Conservation (phyloP, 2,113 vertebrate genomes). For the Oryzias melastigma region DNA sequence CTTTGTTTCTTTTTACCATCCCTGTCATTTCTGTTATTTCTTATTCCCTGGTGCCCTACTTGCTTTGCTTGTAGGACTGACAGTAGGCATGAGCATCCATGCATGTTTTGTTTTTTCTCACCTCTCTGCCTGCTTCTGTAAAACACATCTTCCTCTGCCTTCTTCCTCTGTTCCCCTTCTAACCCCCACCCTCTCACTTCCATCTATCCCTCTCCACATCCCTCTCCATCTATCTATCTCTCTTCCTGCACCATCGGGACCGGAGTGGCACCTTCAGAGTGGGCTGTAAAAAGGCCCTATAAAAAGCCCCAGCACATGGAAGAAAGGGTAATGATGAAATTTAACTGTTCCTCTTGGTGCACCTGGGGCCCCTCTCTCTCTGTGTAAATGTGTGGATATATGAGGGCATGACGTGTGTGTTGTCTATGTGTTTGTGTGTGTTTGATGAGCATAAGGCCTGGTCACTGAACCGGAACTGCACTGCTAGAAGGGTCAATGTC, state of each 20-base stretch:
- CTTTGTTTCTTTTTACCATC: constrained; percentile 22
- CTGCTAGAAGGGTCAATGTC: constrained; percentile 76
- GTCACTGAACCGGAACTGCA: constrained; percentile 77
- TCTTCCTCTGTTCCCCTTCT: constrained; percentile 11
- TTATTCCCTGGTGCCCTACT: constrained; percentile 55
- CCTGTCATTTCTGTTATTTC: constrained; percentile 54
- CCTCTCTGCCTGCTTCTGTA: constrained; percentile 16
- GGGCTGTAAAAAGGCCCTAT: constrained; percentile 77
- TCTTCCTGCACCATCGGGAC: constrained; percentile 69
- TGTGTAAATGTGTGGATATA: constrained; percentile 49
- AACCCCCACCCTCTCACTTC: constrained; percentile 33
- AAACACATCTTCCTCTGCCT: constrained; percentile 37
- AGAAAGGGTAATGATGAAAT: constrained; percentile 85
- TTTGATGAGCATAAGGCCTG: constrained; percentile 57
- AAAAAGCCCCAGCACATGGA: constrained; percentile 77
- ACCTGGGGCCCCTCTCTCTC: constrained; percentile 75
- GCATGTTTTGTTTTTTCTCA: constrained; percentile 19
- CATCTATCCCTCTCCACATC: constrained; percentile 41
- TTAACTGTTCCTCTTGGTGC: constrained; percentile 80
- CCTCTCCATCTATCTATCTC: constrained; percentile 63
- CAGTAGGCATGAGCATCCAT: constrained; percentile 35
- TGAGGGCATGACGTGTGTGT: constrained; percentile 29
- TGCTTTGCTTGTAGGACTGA: constrained; percentile 45
- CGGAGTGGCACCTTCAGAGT: constrained; percentile 71
- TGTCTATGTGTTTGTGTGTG: constrained; percentile 48